These are phyloP conservation scores for Drosophila picticornis DNA, from an alignment of 2,888 invertebrate genomes.

Conservation along the genomic window DNA sequence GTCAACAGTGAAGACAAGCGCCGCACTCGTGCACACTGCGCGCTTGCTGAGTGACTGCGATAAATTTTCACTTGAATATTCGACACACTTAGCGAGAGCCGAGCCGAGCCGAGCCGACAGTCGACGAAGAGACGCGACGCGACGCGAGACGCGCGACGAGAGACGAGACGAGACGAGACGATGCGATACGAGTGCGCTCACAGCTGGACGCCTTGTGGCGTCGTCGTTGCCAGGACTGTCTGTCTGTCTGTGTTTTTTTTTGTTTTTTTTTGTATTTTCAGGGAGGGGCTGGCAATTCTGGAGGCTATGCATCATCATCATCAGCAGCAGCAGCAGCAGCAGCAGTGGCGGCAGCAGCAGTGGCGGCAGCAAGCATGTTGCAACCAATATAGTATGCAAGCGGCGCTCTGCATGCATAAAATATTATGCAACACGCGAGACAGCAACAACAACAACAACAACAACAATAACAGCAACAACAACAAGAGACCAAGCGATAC, in stretches of 20 bases:
- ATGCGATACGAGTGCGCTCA: slow-evolving; percentile 39
- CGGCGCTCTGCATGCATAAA: slow-evolving; percentile 22
- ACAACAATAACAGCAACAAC: slow-evolving; percentile 15
- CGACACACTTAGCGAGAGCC: slow-evolving; percentile 67
- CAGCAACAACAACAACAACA: slow-evolving; percentile 27
- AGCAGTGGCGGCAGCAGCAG: slow-evolving; percentile 57
- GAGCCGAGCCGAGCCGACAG: slow-evolving; percentile 2
- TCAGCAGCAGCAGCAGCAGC: slow-evolving; percentile 62
- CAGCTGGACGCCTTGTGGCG: slow-evolving; percentile 71
- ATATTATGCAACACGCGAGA: slow-evolving; percentile 69
- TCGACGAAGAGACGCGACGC: neutral
- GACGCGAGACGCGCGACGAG: neutral
- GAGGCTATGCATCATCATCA: slow-evolving; percentile 80
- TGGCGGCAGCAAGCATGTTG: slow-evolving; percentile 73
- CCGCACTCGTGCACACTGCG: slow-evolving; percentile 63
- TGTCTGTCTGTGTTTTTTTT: slow-evolving; percentile 4
- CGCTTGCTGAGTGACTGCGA: slow-evolving; percentile 44
- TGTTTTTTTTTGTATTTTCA: slow-evolving; percentile 43
- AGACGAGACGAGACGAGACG: neutral
- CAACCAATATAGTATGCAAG: slow-evolving; percentile 58
- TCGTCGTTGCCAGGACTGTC: slow-evolving; percentile 33
- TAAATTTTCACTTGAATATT: slow-evolving; percentile 80
- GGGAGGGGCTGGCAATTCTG: slow-evolving; percentile 72
- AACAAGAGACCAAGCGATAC: slow-evolving; percentile 68
- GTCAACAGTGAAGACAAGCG: slow-evolving; percentile 58